Base-by-base conservation (phyloP, 2,888 invertebrate genomes). In the Silvanus unidentatus region DNA sequence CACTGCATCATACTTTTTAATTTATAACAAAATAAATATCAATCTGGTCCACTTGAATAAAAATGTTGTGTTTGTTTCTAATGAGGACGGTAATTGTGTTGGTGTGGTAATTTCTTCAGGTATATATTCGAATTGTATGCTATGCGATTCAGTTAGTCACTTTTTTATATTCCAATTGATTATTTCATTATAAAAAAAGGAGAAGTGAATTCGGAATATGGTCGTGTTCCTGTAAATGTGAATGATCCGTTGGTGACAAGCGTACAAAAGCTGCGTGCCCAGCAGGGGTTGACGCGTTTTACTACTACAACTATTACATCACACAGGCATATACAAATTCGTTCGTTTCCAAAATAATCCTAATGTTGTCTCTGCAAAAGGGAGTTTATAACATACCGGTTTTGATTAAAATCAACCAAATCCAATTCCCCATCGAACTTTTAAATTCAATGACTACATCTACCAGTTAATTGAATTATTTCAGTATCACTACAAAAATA, bases 161-260 rank as follows among this genome's bases (percentile, higher is more conserved):
- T n/a, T n/a, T n/a, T n/a, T n/a, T n/a, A n/a, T n/a, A n/a, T n/a
- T 22, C 22, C 22, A 8, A 22, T 22, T 22, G 22, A 22, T 22
- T 22, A 22, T 22, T 22, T 22, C 22, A 22, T 22, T 22, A 22
- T 22, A 3, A 8, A 22, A 22, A 22, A 22, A 22, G 22, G 22
- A 22, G 22, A 22, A 22, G 22, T 22, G 22, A 22, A 5, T 22
- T 22, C 3, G 22, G 22, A 22, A 22, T 22, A 22, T 22, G 22
- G 4, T 22, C 4, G 22, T 22, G 22, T 22, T 22, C 44, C 51
- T 50, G 51, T 45, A 59, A 59, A 61, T 59, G 54, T 50, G 59
- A 60, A 57, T 68, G 66, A 67, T 67, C 66, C 66, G 64, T 64
- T 64, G 65, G 62, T 66, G 69, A 69, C 66, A 65, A 60, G 62